Evolutionary conservation across 2,113 vertebrate genomes (phyloP).

Genomic region (Leucosticte australis): DNA sequence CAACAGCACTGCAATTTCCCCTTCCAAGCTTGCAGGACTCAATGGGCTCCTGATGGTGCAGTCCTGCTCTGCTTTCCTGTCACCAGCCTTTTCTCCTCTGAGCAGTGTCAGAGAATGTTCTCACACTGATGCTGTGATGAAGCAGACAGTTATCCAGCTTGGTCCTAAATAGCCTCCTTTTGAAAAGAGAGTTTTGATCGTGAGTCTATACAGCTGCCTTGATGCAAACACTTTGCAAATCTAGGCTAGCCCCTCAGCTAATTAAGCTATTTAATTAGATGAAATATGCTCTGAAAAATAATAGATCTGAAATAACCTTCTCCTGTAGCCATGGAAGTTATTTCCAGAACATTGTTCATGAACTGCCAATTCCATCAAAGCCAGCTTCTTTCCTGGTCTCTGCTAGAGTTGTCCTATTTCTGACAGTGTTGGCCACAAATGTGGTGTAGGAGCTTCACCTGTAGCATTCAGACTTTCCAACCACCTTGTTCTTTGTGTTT

Average conservation of each 20-base stretch:
- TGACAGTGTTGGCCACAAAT: neutral
- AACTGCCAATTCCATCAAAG: neutral
- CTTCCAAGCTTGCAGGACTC: neutral
- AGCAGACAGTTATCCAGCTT: neutral
- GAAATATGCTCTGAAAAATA: neutral
- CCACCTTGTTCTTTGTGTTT: neutral
- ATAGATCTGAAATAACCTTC: neutral
- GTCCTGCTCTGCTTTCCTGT: neutral
- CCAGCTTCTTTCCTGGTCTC: neutral
- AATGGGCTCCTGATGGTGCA: neutral
- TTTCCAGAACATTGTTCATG: neutral
- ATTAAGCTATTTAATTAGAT: conserved; percentile 47
- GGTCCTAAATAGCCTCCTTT: neutral
- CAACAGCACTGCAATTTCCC: neutral
- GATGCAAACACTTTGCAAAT: neutral
- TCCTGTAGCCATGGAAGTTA: neutral
- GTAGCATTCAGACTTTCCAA: neutral
- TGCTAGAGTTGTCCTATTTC: neutral
- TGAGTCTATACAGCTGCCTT: neutral
- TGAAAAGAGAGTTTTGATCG: neutral
- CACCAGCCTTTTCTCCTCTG: neutral
- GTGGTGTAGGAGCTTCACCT: neutral
- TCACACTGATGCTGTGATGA: neutral
- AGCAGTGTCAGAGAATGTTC: neutral
- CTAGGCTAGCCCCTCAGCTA: conserved; percentile 31